Conservation (phyloP, 2,113 vertebrate species). For the Ellobius talpinus region DNA sequence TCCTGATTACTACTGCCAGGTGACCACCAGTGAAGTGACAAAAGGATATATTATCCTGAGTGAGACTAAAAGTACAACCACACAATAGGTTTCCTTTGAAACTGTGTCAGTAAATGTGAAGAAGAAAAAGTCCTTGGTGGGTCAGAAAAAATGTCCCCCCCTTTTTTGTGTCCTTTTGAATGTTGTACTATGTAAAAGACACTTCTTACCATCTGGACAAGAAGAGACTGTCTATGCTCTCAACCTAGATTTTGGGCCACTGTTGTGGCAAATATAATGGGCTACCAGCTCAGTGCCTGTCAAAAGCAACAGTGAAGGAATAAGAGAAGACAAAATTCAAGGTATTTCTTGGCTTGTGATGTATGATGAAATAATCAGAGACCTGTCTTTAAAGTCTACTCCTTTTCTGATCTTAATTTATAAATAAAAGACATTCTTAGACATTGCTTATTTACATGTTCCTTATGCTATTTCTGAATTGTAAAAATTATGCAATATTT, state of each 20-base stretch:
- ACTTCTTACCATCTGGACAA: neutral
- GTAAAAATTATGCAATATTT: neutral
- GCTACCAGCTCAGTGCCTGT: neutral
- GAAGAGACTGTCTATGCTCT: neutral
- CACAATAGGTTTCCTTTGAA: neutral
- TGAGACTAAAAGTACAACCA: neutral
- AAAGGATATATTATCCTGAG: accelerated
- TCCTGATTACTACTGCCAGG: neutral
- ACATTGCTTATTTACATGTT: neutral
- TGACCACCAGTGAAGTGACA: neutral
- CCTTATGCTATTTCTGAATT: neutral
- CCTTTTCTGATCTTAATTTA: neutral
- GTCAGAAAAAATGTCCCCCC: neutral
- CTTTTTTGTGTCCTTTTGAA: neutral
- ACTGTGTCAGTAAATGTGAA: neutral
- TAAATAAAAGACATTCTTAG: neutral
- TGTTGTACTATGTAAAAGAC: neutral
- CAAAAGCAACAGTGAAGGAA: neutral
- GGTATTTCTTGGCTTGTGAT: neutral
- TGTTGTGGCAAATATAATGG: neutral
- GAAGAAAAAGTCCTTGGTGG: neutral
- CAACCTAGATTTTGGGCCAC: neutral
- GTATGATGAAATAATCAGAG: neutral
- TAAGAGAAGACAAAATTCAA: neutral
- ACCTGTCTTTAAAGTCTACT: neutral